phyloP scores from a whole-genome alignment of 2,888 invertebrate species.

The Tortricodes alternella region DNA sequence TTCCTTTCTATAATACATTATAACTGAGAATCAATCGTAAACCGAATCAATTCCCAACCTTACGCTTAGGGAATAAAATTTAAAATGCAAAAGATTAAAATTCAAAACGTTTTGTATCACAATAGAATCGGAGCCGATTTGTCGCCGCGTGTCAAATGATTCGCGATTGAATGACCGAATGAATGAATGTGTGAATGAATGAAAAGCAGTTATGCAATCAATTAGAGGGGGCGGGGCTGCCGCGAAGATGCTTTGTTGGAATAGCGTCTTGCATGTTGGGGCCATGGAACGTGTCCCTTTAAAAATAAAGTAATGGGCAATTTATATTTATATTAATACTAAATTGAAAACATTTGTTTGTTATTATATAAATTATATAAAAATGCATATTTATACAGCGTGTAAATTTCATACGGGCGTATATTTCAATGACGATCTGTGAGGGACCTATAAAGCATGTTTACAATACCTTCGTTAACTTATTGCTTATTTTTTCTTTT shows the following conservation, averaged over 20 bases:
- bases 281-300: constrained; percentile 44
- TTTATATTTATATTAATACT: too few species aligned
- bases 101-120: constrained; percentile 29
- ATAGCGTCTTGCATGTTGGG: constrained; percentile 40
- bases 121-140: constrained; percentile 58
- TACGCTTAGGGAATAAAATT: neutral
- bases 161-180: constrained; percentile 52
- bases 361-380: too few species aligned
- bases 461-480: too few species aligned
- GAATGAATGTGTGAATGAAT: constrained; percentile 52
- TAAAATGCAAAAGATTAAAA: constrained; percentile 11
- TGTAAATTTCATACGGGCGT: too few species aligned
- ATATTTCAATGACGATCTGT: too few species aligned
- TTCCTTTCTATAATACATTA: constrained; percentile 60
- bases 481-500: too few species aligned
- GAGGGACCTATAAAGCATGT: too few species aligned
- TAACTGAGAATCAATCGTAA: constrained; percentile 53
- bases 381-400: too few species aligned
- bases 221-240: constrained; percentile 69
- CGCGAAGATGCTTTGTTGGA: constrained; percentile 40
- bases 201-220: constrained; percentile 74
- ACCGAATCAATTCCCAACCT: neutral
- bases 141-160: constrained; percentile 73
- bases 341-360: too few species aligned
- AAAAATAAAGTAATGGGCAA: constrained; percentile 33